Conservation (phyloP, 2,113 vertebrate species). For the Ifrita kowaldi region DNA sequence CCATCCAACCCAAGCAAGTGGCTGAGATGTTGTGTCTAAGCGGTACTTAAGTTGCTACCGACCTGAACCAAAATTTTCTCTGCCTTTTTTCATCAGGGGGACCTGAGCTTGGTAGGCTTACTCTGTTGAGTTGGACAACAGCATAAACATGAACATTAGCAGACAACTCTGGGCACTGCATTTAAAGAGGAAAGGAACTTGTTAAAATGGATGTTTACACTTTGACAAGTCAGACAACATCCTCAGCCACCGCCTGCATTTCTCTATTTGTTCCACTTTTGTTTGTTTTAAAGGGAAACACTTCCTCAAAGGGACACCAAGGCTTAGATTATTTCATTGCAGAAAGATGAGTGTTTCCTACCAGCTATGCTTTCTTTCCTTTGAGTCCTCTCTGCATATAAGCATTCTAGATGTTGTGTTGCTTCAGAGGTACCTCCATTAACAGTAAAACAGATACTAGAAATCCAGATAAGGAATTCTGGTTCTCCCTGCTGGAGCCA, state of each 20-base stretch:
- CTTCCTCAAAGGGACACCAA: neutral
- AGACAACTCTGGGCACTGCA: neutral
- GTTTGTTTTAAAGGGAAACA: neutral
- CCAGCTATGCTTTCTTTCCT: neutral
- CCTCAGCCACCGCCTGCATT: neutral
- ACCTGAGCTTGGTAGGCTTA: neutral
- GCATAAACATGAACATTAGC: neutral
- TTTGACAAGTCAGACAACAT: neutral
- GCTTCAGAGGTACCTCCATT: neutral
- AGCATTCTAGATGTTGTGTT: neutral
- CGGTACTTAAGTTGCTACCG: neutral
- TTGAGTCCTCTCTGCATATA: accelerated
- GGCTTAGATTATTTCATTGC: neutral
- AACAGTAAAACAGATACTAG: neutral
- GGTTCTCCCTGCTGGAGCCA: neutral
- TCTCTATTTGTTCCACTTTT: neutral
- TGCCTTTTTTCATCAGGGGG: neutral
- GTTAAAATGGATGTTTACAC: neutral
- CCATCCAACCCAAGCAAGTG: neutral
- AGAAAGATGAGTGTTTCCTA: neutral
- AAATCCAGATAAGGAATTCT: neutral
- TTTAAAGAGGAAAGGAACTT: neutral
- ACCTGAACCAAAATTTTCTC: neutral
- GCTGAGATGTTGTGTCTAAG: neutral
- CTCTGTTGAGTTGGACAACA: neutral